Conservation (phyloP, 2,888 invertebrate species). For the Agapostemon virescens region DNA sequence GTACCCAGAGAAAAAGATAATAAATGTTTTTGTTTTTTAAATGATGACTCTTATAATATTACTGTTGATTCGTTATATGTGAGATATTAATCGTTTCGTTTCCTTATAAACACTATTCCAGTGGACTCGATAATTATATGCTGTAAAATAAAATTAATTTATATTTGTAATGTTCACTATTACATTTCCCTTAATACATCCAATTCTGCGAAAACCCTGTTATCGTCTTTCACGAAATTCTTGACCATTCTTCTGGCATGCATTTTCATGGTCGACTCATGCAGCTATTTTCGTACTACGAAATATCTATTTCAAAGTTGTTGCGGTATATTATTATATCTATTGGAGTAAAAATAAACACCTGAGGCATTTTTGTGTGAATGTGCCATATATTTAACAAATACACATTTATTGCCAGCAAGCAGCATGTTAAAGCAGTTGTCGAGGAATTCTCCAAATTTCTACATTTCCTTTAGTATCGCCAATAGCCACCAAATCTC, state of each 20-base stretch:
- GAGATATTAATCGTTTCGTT: not conserved
- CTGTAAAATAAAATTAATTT: not conserved
- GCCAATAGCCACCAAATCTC: slow-evolving; percentile 75
- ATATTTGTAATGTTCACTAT: not conserved
- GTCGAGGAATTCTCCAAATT: slow-evolving; percentile 75
- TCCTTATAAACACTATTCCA: not conserved
- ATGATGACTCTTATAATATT: not conserved
- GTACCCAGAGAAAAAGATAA: not conserved
- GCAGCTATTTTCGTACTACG: slow-evolving; percentile 22
- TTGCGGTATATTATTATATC: not conserved
- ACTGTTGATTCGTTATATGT: not conserved
- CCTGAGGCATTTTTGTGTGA: slow-evolving; percentile 9
- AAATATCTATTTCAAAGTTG: not conserved
- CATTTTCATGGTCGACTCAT: slow-evolving; percentile 11
- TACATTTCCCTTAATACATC: not conserved
- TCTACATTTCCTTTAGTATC: slow-evolving; percentile 74
- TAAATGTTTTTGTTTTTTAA: not conserved
- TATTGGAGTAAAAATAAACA: not conserved
- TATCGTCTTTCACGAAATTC: not conserved
- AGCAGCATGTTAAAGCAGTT: slow-evolving; percentile 33
- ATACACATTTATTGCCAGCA: slow-evolving; percentile 13
- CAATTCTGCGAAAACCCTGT: not conserved
- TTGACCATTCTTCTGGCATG: not conserved
- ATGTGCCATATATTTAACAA: slow-evolving; percentile 37
- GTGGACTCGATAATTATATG: not conserved